Base-by-base conservation (phyloP, 2,113 vertebrate genomes). In the Limanda limanda region DNA sequence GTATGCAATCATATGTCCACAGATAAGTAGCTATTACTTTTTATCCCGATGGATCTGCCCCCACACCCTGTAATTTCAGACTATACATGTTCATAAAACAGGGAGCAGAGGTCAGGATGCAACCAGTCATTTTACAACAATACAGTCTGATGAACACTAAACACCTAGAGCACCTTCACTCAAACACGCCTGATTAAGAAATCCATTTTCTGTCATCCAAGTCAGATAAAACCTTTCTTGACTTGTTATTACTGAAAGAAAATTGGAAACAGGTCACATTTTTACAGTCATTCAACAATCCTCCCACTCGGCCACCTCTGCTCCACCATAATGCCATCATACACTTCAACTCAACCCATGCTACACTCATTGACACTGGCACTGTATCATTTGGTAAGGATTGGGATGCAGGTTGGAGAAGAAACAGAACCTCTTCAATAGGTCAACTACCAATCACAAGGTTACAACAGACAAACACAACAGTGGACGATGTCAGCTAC, bases 71-170 rank as follows among this genome's bases (percentile, higher is more conserved):
- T 86, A 81, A 92, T 94, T 88, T 91, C 57, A 71, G 67, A 79
- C 61, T 68, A 62, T 85, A 82, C 86, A 65, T 75, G 81, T 84
- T 84, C 67, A 82, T 86, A 86, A 86, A 77, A 81, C 27, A 79
- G 64, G 72, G 84, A 76, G 55, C 90, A 93, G 79, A 89, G 92
- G 90, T 93, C 88, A 91, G 47, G 68, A 69, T 60, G 54, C 64
- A 93, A 91, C 84, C 86, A 62, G 89, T 91, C 74, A 93, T 95
- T 94, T 92, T 56, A 74, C 65, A 86, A 93, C 93, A 94, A 94
- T 93, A 72, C 71, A 68, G 66, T 74, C 90, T 94, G 94, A 94
- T 94, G 90, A 93, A 80, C 23, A 67, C 59, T 40, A 40, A 88
- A 80, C 77, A 71, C 62, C 77, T 68, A 61, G 52, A 74, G 77